Conservation (phyloP, 1,140 invertebrate genomes). For the Papilio dardanus region DNA sequence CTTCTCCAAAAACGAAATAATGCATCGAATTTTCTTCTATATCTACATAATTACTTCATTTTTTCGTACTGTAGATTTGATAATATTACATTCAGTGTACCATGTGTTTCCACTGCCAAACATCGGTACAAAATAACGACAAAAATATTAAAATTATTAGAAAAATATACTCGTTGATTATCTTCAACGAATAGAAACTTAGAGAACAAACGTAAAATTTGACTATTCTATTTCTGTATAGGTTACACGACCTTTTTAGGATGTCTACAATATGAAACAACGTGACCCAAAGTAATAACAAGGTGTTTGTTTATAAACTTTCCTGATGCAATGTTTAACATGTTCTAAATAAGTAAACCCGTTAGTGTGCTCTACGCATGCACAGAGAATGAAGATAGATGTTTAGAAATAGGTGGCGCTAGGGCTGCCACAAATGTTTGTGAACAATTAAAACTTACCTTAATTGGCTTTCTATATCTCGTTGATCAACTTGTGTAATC, state of each 20-base stretch:
- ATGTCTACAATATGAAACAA: constrained; percentile 14
- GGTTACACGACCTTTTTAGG: background rate
- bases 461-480: too few relatives aligned
- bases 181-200: too few relatives aligned
- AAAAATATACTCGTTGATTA: too few relatives aligned
- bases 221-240: constrained; percentile 1
- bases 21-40: too few relatives aligned
- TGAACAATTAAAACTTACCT: background rate
- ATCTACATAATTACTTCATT: too few relatives aligned
- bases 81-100: too few relatives aligned
- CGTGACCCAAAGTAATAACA: constrained; percentile 15
- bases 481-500: too few relatives aligned
- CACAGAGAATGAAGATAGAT: background rate
- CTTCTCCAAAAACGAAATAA: too few relatives aligned
- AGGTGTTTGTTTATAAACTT: constrained; percentile 9
- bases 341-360: constrained; percentile 4
- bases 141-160: too few relatives aligned
- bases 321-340: background rate
- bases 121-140: too few relatives aligned
- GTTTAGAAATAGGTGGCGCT: background rate
- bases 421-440: background rate
- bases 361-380: background rate
- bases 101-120: too few relatives aligned
- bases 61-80: too few relatives aligned
- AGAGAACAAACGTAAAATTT: background rate